Conservation (phyloP, 1,140 invertebrate genomes). For the Himalopsyche phryganea region DNA sequence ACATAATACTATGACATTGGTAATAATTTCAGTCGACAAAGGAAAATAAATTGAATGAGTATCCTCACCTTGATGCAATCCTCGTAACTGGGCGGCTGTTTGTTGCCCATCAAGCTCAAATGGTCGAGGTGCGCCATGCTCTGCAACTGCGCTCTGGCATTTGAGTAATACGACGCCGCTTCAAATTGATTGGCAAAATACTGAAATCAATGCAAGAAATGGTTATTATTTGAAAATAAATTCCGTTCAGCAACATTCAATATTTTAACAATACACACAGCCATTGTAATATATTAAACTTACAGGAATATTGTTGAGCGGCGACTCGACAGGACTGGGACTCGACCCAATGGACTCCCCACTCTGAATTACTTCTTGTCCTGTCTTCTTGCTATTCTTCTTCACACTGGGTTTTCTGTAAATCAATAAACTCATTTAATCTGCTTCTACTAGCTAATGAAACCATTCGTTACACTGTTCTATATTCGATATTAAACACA, state of each 20-base stretch:
- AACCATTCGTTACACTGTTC: no score
- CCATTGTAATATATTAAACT: no score
- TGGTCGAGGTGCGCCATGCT: slow-evolving; percentile 52
- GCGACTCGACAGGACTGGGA: slow-evolving; percentile 62
- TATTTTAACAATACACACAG: no score
- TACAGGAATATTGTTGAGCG: slow-evolving; percentile 58
- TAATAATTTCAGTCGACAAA: no score
- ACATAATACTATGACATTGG: no score
- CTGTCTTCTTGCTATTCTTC: slow-evolving; percentile 58
- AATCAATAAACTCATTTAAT: no score
- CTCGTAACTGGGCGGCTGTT: slow-evolving; percentile 84
- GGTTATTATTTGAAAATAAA: slow-evolving; percentile 4
- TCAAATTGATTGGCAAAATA: slow-evolving; percentile 73
- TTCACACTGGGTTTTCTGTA: slow-evolving; percentile 74
- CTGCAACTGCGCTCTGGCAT: slow-evolving; percentile 63
- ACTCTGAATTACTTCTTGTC: slow-evolving; percentile 62
- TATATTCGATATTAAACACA: no score
- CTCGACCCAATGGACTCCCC: slow-evolving; percentile 60
- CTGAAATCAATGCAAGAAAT: slow-evolving; percentile 29
- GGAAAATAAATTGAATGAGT: no score
- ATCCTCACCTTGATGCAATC: slow-evolving; percentile 78
- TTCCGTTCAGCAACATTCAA: neutral
- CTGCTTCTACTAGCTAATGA: no score
- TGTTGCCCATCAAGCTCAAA: slow-evolving; percentile 54
- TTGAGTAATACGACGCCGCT: slow-evolving; percentile 73